Conservation (phyloP, 2,113 vertebrate genomes). For the Carassius auratus region DNA sequence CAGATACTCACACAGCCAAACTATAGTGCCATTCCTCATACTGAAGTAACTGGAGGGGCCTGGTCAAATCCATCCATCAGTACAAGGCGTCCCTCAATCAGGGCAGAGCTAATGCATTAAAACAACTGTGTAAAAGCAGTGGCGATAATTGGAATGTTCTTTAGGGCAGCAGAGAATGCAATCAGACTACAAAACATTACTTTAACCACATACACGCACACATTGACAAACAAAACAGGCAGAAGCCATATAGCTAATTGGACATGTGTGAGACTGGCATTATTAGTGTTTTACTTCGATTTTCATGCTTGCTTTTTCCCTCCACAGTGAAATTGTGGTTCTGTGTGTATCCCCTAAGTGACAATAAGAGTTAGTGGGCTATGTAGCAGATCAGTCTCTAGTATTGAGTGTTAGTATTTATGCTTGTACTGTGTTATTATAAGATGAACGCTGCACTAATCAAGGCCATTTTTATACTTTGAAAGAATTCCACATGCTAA, state of each 20-base stretch:
- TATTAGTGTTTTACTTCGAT: slow-evolving; percentile 37
- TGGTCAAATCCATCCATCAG: slow-evolving; percentile 34
- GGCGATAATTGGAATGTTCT: slow-evolving; percentile 59
- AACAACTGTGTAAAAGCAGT: slow-evolving; percentile 61
- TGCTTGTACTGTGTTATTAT: slow-evolving; percentile 21
- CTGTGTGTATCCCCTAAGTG: slow-evolving; percentile 16
- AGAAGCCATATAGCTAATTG: slow-evolving; percentile 52
- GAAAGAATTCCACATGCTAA: background rate
- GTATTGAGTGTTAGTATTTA: slow-evolving; percentile 41
- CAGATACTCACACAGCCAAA: slow-evolving; percentile 27
- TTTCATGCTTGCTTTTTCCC: slow-evolving; percentile 39
- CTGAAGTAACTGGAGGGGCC: slow-evolving; percentile 37
- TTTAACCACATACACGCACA: slow-evolving; percentile 58
- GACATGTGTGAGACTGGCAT: slow-evolving; percentile 54
- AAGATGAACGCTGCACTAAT: slow-evolving; percentile 6
- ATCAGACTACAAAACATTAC: slow-evolving; percentile 62
- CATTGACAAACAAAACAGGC: slow-evolving; percentile 58
- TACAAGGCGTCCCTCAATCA: slow-evolving; percentile 45
- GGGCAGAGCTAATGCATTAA: slow-evolving; percentile 64
- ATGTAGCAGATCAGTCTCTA: slow-evolving; percentile 47
- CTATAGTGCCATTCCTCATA: slow-evolving; percentile 53
- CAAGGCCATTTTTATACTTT: background rate
- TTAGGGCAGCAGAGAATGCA: slow-evolving; percentile 57
- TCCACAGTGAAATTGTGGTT: slow-evolving; percentile 30
- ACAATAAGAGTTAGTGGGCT: slow-evolving; percentile 32